Conservation (phyloP, 2,113 vertebrate species). For the Corythaixoides concolor region DNA sequence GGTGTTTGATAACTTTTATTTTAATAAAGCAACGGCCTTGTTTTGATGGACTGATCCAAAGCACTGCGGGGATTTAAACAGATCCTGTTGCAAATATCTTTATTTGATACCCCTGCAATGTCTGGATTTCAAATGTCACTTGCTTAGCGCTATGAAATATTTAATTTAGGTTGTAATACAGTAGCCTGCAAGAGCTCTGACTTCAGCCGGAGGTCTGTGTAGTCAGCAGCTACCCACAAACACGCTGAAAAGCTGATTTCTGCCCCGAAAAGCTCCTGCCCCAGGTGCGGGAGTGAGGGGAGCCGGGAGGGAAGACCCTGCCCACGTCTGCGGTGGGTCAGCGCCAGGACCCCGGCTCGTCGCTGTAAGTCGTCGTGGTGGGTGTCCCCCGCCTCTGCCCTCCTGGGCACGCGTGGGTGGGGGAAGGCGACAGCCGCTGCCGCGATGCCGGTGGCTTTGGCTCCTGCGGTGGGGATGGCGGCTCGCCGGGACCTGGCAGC, state of each 20-base stretch:
- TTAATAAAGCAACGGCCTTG: slow-evolving; percentile 11
- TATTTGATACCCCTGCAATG: slow-evolving; percentile 38
- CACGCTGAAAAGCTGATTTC: accelerated
- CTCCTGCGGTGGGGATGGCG: background rate
- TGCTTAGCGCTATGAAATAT: slow-evolving; percentile 47
- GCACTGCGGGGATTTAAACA: background rate
- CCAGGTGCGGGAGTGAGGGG: accelerated
- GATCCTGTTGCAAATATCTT: slow-evolving; percentile 26
- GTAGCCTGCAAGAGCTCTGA: background rate
- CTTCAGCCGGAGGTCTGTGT: background rate
- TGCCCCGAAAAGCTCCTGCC: background rate
- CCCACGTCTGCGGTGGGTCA: background rate
- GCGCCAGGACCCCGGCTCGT: background rate
- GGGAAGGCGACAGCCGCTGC: accelerated
- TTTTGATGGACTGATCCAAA: background rate
- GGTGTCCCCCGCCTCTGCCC: background rate
- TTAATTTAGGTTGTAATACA: slow-evolving; percentile 42
- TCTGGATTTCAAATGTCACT: slow-evolving; percentile 46
- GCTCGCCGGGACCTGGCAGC: background rate
- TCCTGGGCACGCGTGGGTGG: accelerated
- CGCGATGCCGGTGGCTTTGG: accelerated
- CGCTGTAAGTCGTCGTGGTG: accelerated
- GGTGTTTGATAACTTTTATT: background rate
- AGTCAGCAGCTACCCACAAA: background rate
- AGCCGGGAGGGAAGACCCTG: background rate